Evolutionary conservation across 2,888 invertebrate genomes (phyloP), one percentile per base, ranked within the genome.

Genomic region (Mythimna albipuncta): DNA sequence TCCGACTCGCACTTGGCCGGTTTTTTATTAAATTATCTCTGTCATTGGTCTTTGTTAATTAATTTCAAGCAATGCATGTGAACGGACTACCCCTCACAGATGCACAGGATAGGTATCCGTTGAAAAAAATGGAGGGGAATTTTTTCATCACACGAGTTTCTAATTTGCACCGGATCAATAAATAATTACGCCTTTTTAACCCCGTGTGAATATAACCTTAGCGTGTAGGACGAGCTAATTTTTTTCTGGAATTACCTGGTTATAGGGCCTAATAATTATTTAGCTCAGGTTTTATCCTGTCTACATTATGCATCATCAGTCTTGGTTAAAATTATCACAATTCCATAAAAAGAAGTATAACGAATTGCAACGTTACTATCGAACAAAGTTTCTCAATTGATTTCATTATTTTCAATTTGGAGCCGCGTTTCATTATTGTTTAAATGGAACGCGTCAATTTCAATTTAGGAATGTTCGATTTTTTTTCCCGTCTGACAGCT

Each of bases 371-470:
- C 88, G 88, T 89, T 81, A 86, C 84, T 88, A 84, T 87, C 74
- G 77, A 84, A 87, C 87, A 88, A 87, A 86, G 82, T 85, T 81
- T 79, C 86, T 91, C 93, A 93, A 95, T 94, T 92, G 89, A 91
- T 91, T 94, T 91, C 88, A 94, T 95, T 94, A 92, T 93, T 94
- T 92, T 92, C 92, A 94, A 95, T 94, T 94, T 88, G 86, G 88
- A 85, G 87, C 88, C 87, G 85, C 88, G 90, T 89, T 89, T 89
- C 90, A 88, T 95, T 92, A 93, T 94, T 95, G 94, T 94, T 95
- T 94, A 94, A 93, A 94, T 93, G 93, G 94, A 93, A 93, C 94
- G 92, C 94, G 96, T 95, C 95, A 94, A 92, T 95, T 93, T 95
- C 92, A 95, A 95, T 95, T 94, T 91, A 79, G 87, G 88, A 91